Conservation (phyloP, 2,797 vertebrate species). For the Numenius phaeopus region DNA sequence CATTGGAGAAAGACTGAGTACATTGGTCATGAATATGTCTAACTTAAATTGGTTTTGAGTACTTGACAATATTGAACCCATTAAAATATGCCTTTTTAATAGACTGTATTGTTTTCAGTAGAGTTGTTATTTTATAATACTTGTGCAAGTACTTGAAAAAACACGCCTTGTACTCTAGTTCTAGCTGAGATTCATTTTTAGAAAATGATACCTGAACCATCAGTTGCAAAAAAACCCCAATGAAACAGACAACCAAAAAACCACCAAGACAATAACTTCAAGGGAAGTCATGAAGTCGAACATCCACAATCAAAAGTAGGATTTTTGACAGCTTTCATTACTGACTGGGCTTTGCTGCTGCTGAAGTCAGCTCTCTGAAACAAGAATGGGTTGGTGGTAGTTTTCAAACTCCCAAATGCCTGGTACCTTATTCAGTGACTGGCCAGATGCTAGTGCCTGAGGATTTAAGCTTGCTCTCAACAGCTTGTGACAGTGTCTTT, state of each 20-base stretch:
- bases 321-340: background rate
- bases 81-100: background rate
- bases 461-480: background rate
- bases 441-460: background rate
- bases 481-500: background rate
- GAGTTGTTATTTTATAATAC: background rate
- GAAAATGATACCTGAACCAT: background rate
- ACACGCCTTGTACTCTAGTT: background rate
- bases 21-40: background rate
- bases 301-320: background rate
- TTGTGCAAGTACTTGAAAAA: background rate
- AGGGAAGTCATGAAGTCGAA: background rate
- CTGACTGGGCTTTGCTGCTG: background rate
- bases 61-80: background rate
- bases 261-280: background rate
- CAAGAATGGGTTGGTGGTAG: background rate
- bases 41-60: background rate
- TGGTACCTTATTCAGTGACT: background rate
- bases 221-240: background rate
- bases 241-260: accelerated
- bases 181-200: background rate
- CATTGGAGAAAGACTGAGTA: background rate
- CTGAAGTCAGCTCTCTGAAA: background rate
- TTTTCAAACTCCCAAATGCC: background rate
- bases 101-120: background rate